A percentile compares a stretch with the other conserved stretches of the same genome.
These are phyloP conservation scores for Dynastes maya DNA, from an alignment of 2,888 invertebrate species.

Conservation along the genomic window DNA sequence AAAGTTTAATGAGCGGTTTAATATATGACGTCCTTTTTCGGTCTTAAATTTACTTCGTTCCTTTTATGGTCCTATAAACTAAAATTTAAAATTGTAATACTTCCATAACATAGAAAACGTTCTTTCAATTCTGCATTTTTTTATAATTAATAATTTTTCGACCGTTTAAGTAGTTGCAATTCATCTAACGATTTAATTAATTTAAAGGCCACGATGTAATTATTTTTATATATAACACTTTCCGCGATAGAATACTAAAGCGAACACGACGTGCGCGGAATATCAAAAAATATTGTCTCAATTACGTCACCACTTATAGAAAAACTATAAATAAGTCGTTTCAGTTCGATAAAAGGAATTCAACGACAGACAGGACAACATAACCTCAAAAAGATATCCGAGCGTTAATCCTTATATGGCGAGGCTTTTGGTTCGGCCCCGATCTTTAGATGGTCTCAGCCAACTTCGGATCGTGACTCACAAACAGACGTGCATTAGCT, in stretches of 20 bases:
- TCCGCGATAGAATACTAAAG: conserved; percentile 24
- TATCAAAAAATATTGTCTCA: conserved; percentile 35
- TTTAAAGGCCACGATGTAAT: conserved; percentile 30
- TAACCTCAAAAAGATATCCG: conserved; percentile 44
- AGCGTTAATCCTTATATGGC: conserved; percentile 47
- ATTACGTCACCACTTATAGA: conserved; percentile 44
- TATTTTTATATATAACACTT: conserved; percentile 7
- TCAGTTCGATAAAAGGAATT: conserved; percentile 44
- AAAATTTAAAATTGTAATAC: conserved; percentile 3
- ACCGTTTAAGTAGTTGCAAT: neutral
- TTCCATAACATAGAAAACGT: conserved; percentile 4
- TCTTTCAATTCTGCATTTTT: conserved; percentile 1
- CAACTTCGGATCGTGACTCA: conserved; percentile 39
- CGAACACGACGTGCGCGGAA: conserved; percentile 1
- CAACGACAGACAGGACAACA: conserved; percentile 38
- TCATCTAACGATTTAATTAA: conserved; percentile 11
- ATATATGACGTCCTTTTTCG: neutral
- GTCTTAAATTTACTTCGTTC: neutral
- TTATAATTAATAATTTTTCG: neutral
- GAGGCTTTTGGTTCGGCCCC: conserved; percentile 50
- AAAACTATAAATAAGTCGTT: conserved; percentile 46
- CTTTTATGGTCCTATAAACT: neutral
- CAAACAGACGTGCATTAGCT: conserved; percentile 42
- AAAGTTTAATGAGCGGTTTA: neutral
- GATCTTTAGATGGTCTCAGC: conserved; percentile 49